Evolutionary conservation across 2,113 vertebrate species (phyloP), one percentile per base, ranked within the genome.

Genomic region (Gobio gobio): DNA sequence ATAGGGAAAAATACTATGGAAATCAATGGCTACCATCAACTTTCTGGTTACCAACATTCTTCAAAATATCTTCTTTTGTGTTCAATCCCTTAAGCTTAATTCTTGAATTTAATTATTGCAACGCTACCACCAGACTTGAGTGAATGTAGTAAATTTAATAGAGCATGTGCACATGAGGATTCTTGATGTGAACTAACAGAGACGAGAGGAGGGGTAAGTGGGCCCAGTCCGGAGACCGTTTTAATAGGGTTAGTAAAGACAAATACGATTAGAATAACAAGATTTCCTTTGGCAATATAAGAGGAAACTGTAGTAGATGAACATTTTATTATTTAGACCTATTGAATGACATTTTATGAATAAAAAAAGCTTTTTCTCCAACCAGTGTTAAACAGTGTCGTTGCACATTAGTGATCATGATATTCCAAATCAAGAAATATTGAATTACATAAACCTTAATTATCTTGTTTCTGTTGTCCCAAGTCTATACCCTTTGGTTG

Each of bases 201-300:
- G 2, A 47, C 10, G 45, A 47, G 45, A 47, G 45, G 10, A 47
- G 45, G 45, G 45, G 45, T 2, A 12, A 47, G 10, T 47, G 10
- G 45, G 10, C 45, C 10, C 10, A 47, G 10, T 47, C 45, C 59
- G 12, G n/a, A 61, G 70, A 47, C 43, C 1, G 7, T 75, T 79
- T 79, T 26, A 47, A 72, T 45, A 33, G 24, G 70, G 10, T 22
- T 47, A 74, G 18, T n/a, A 73, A 85, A 49, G 40, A 64, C 5
- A 20, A 6, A 81, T 54, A 24, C 2, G 22, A 61, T 64, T 75
- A 75, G 24, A 75, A 51, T 75, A 75, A 75, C n/a, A 59, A 73
- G 75, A 81, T 80, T 49, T 72, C 16, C 54, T 45, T 59, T 24
- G 20, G 81, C 29, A 22, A 74, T 3, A 22, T 43, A 14, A 68